phyloP scores from a whole-genome alignment of 2,113 vertebrate species.

The Alligator mississippiensis region DNA sequence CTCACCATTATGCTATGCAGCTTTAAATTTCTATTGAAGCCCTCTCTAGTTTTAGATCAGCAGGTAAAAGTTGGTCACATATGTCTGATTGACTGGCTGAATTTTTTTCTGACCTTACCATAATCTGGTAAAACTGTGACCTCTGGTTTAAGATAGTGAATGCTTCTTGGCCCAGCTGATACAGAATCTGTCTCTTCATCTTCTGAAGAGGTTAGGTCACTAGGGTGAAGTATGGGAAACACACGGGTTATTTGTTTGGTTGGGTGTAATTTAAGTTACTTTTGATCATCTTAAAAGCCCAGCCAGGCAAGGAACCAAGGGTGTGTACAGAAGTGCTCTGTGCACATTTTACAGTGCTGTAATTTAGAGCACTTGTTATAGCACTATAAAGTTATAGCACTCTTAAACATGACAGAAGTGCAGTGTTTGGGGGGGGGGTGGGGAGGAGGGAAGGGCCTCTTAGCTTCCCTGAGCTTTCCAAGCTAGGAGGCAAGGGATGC shows the following conservation, averaged over 20 bases:
- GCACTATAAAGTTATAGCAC: too few species aligned
- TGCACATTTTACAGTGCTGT: background rate
- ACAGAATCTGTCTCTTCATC: background rate
- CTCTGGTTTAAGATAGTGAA: background rate
- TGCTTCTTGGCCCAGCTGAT: background rate
- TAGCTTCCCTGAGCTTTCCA: too few species aligned
- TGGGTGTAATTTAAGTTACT: background rate
- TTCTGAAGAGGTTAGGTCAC: background rate
- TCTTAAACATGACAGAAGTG: too few species aligned
- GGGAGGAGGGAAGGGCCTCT: too few species aligned
- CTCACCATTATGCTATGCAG: background rate
- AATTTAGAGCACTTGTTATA: too few species aligned
- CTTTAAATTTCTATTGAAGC: background rate
- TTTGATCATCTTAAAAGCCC: background rate
- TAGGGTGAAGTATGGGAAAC: background rate
- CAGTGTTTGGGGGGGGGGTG: too few species aligned
- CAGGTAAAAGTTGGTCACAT: accelerated
- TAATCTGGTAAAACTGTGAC: background rate
- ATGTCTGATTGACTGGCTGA: accelerated
- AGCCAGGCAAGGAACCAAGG: background rate
- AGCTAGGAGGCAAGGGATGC: too few species aligned
- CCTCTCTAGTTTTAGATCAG: background rate
- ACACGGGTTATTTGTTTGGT: background rate
- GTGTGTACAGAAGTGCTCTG: background rate
- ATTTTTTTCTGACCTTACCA: background rate